These are phyloP conservation scores for Halictus ligatus DNA, from an alignment of 2,888 invertebrate species.

Conservation along the genomic window DNA sequence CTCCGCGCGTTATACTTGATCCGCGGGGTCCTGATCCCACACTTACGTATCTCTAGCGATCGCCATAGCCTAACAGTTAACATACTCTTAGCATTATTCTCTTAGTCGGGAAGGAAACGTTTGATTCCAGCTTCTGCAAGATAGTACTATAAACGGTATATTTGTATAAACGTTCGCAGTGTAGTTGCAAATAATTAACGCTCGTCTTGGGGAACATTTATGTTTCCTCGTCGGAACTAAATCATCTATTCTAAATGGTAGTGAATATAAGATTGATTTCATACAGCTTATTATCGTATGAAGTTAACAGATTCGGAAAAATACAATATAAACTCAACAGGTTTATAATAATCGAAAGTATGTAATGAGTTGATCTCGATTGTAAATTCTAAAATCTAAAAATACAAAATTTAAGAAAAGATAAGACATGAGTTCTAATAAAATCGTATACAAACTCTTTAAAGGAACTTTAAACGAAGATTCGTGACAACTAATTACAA, in stretches of 20 bases:
- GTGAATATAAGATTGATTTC: not conserved
- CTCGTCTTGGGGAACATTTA: not conserved
- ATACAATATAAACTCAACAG: not conserved
- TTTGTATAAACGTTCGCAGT: not conserved
- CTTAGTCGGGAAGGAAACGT: not conserved
- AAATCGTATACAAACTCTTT: not conserved
- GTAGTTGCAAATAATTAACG: constrained; percentile 2
- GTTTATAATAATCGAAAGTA: not conserved
- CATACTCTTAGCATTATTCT: not conserved
- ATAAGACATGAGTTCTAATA: not conserved
- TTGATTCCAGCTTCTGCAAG: not conserved
- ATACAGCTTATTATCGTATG: not conserved
- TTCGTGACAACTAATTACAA: not conserved
- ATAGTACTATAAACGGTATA: not conserved
- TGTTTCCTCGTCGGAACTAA: not conserved
- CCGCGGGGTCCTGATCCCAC: not conserved
- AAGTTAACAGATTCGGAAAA: not conserved
- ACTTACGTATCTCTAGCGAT: not conserved
- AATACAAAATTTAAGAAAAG: not conserved
- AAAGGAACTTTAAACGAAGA: not conserved
- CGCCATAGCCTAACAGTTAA: not conserved
- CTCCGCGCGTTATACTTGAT: not conserved
- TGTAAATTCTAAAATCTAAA: not conserved
- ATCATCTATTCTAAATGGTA: not conserved
- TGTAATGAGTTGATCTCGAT: not conserved